Evolutionary conservation across 2,113 vertebrate species (phyloP).

Genomic region (Poecile atricapillus): DNA sequence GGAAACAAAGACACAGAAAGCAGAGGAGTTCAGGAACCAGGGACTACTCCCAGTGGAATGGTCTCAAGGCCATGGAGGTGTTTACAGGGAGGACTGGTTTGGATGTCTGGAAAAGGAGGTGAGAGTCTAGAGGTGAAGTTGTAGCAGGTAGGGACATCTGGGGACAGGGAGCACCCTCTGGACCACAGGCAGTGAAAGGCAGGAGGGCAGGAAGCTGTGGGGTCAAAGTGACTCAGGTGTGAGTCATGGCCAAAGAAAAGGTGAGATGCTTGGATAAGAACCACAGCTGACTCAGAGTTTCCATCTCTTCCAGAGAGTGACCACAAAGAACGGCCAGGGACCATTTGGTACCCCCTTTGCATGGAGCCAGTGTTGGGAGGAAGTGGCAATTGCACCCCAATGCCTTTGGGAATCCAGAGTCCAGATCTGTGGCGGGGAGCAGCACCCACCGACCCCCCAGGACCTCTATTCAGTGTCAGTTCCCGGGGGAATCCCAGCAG

Average conservation of each 20-base stretch:
- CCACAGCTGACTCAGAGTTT: constrained; percentile 32
- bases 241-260: constrained; percentile 37
- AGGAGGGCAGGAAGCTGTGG: not conserved
- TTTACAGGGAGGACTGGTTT: not conserved
- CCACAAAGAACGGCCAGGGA: not conserved
- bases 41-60: not conserved
- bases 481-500: not conserved
- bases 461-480: fast-evolving
- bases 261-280: constrained; percentile 24
- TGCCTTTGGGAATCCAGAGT: not conserved
- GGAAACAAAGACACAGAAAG: not conserved
- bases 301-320: not conserved
- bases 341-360: fast-evolving
- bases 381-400: fast-evolving
- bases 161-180: not conserved
- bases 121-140: not conserved
- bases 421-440: not conserved
- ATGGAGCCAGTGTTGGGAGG: not conserved
- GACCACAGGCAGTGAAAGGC: constrained; percentile 26
- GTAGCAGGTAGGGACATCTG: not conserved
- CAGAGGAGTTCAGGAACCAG: not conserved
- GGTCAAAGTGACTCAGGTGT: constrained; percentile 46
- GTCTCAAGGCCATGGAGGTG: not conserved
- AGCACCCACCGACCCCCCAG: not conserved
- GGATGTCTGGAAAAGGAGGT: not conserved